Evolutionary conservation across 2,113 vertebrate species (phyloP).

Genomic region (Actenoides hombroni): DNA sequence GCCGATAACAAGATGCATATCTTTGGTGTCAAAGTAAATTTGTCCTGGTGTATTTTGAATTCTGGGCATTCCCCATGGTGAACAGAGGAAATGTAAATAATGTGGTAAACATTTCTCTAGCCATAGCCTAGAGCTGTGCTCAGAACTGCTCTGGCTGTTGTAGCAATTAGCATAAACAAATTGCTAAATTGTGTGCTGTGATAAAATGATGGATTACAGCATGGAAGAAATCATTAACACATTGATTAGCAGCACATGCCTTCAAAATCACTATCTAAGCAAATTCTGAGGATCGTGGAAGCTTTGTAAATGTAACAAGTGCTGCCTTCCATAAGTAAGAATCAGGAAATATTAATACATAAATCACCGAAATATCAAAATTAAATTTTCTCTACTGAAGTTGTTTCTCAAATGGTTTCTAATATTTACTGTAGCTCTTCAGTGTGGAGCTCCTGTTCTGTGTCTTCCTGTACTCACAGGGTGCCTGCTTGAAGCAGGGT

Average conservation of each 20-base stretch:
- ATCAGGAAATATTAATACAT: background rate
- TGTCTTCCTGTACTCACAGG: background rate
- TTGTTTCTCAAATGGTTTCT: background rate
- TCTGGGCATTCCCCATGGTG: background rate
- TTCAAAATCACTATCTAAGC: constrained; percentile 21
- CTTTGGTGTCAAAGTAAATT: background rate
- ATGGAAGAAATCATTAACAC: constrained; percentile 46
- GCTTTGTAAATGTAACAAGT: background rate
- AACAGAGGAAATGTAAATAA: background rate
- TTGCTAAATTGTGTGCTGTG: constrained; percentile 55
- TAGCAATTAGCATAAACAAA: constrained; percentile 65
- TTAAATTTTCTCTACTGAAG: background rate
- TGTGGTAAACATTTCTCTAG: background rate
- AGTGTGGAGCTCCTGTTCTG: background rate
- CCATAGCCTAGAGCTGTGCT: constrained; percentile 32
- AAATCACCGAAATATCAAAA: background rate
- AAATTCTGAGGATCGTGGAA: background rate
- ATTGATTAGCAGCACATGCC: constrained; percentile 56
- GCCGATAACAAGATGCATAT: background rate
- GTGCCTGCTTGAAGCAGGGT: background rate
- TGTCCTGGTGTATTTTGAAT: background rate
- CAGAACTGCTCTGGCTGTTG: constrained; percentile 23
- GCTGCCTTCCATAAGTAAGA: background rate
- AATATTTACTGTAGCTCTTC: background rate
- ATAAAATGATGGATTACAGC: constrained; percentile 64